Evolutionary conservation across 2,888 invertebrate genomes (phyloP), one percentile per base, ranked within the genome.

Genomic region (Alloplasta piceator): DNA sequence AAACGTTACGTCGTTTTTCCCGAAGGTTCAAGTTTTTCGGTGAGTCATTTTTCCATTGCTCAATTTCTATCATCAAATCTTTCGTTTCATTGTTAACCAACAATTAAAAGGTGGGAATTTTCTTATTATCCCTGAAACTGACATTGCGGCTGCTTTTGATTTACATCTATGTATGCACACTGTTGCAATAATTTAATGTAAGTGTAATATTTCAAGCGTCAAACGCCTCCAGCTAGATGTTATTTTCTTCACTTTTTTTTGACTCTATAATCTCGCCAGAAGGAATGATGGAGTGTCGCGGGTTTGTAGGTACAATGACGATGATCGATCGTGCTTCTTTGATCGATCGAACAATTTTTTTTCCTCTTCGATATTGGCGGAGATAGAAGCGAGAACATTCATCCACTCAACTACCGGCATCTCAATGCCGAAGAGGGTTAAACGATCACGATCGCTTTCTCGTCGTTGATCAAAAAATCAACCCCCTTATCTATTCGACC

Each of bases 1-100:
- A 94, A 94, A 86, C 93, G 96, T 86, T 95, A 95, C 87, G 93
- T 95, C 9, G 95, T 95, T 38, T 96, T 96, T 92, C 95, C 95
- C 0, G 95, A 95, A 90, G 95, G 95, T 12, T 94, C 95, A 9
- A 95, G 95, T 91, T 95, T 95, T 92, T 95, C 95, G 79, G 95
- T 95, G 88, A 94, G 94, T 93, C 12, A 63, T 38, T 52, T 67
- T 64, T 41, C 36, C 4, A 16, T 12, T 26, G 26, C 26, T 26
- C 3, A 26, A 26, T 26, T 26, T 26, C 26, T 26, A 26, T 26
- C 26, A 26, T 26, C n/a, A n/a, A n/a, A n/a, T n/a, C n/a, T n/a
- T 2, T 26, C 26, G 26, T 50, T 50, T 9, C 9, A 16, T 7
- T 14, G 9, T 52, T 10, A 46, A 56, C 14, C 66, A 72, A 74